Evolutionary conservation across 2,888 invertebrate species (phyloP).

Genomic region (Euphydryas editha): DNA sequence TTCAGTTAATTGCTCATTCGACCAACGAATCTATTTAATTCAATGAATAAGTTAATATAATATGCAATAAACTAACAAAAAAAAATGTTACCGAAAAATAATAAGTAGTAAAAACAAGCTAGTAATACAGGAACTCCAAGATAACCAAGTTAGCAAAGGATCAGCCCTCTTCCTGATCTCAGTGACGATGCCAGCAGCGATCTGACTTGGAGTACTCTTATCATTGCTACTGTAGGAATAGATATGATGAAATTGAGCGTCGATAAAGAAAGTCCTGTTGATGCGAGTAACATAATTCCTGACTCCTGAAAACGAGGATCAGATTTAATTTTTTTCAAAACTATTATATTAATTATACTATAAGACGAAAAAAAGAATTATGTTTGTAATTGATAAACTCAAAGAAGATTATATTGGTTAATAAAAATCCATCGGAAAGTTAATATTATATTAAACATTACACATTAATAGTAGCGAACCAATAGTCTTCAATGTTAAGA

Average conservation of each 20-base stretch:
- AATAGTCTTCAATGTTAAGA: too few species aligned
- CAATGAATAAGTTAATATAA: neutral
- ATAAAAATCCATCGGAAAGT: too few species aligned
- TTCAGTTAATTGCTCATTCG: too few species aligned
- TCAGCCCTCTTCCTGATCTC: slow-evolving; percentile 85
- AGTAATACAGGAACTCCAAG: slow-evolving; percentile 85
- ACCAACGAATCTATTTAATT: too few species aligned
- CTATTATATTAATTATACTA: too few species aligned
- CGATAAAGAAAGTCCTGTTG: slow-evolving; percentile 54
- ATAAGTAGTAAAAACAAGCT: slow-evolving; percentile 86
- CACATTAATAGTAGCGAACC: too few species aligned
- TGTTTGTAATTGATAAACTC: too few species aligned
- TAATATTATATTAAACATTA: too few species aligned
- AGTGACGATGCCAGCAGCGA: slow-evolving; percentile 84
- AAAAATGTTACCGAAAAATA: slow-evolving; percentile 77
- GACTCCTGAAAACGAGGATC: slow-evolving; percentile 51
- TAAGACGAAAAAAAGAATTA: too few species aligned
- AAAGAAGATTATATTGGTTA: too few species aligned
- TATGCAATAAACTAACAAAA: neutral
- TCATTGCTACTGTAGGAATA: slow-evolving; percentile 62
- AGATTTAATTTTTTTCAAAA: too few species aligned
- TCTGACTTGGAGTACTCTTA: slow-evolving; percentile 62
- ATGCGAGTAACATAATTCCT: slow-evolving; percentile 57
- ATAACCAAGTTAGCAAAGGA: slow-evolving; percentile 83
- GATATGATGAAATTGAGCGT: slow-evolving; percentile 60